Evolutionary conservation across 2,888 invertebrate genomes (phyloP).

Genomic region (Amblyjoppa fuscipennis): DNA sequence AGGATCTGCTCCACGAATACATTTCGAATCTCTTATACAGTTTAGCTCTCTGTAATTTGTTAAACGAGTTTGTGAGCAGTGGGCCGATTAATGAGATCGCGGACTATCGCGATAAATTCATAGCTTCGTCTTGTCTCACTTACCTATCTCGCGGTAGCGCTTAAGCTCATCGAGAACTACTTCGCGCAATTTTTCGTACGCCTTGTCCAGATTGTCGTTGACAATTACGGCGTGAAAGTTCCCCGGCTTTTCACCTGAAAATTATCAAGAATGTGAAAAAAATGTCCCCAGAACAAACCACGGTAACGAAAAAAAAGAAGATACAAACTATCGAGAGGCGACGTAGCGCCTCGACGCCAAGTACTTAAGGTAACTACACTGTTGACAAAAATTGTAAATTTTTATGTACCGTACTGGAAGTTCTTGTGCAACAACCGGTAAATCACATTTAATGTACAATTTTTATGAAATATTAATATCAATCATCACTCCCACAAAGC

Average conservation of each 20-base stretch:
- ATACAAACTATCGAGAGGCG: background rate
- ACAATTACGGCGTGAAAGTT: slow-evolving; percentile 94
- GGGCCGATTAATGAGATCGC: background rate
- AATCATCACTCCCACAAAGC: too few species aligned
- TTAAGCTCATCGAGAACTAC: slow-evolving; percentile 89
- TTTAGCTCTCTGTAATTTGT: slow-evolving; percentile 58
- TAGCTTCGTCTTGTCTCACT: background rate
- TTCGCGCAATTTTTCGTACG: slow-evolving; percentile 91
- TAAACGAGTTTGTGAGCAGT: slow-evolving; percentile 15
- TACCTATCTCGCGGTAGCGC: slow-evolving; percentile 84
- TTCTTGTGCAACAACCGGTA: too few species aligned
- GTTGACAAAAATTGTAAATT: too few species aligned
- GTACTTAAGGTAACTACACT: too few species aligned
- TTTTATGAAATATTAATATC: too few species aligned
- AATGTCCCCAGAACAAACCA: background rate
- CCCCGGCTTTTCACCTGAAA: slow-evolving; percentile 87
- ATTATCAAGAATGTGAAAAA: slow-evolving; percentile 47
- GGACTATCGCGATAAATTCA: background rate
- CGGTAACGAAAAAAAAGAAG: background rate
- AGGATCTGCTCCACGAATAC: slow-evolving; percentile 20
- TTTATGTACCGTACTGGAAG: too few species aligned
- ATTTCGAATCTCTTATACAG: slow-evolving; percentile 7
- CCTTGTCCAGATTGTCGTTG: slow-evolving; percentile 93
- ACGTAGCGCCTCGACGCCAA: background rate
- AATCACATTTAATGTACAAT: too few species aligned